A percentile compares a stretch with the other conserved stretches of the same genome.
phyloP scores from a whole-genome alignment of 2,113 vertebrate species.

The Eidolon helvum region DNA sequence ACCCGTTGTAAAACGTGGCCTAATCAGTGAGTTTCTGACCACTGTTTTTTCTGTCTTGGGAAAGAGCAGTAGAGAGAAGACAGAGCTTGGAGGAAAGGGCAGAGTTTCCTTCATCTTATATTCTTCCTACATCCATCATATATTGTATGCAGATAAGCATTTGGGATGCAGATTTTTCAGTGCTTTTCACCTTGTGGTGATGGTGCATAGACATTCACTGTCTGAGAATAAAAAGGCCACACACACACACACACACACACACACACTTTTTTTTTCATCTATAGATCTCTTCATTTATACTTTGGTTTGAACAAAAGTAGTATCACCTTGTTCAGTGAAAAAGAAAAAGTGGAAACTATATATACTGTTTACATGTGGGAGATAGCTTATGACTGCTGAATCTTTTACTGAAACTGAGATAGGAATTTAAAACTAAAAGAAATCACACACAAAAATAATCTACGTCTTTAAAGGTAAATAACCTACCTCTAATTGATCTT shows the following conservation, averaged over 20 bases:
- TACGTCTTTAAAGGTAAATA: background rate
- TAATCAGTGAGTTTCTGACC: background rate
- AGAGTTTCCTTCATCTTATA: background rate
- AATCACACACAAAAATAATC: background rate
- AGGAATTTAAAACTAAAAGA: slow-evolving; percentile 74
- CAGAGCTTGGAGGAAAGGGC: background rate
- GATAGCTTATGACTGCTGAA: slow-evolving; percentile 52
- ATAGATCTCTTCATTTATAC: slow-evolving; percentile 54
- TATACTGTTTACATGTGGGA: slow-evolving; percentile 66
- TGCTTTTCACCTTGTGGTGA: no score
- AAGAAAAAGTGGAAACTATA: slow-evolving; percentile 63
- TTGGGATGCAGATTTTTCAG: background rate
- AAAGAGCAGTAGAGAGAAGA: background rate
- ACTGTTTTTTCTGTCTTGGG: background rate
- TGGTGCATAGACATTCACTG: background rate
- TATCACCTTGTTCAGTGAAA: slow-evolving; percentile 44
- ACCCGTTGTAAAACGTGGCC: background rate
- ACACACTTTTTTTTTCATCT: background rate
- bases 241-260: fast-evolving
- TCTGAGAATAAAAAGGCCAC: background rate
- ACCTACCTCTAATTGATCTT: background rate
- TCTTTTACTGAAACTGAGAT: slow-evolving; percentile 73
- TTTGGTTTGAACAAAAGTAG: slow-evolving; percentile 59
- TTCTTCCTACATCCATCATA: background rate
- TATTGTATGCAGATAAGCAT: background rate